Conservation (phyloP, 2,888 invertebrate genomes). For the Lycaena phlaeas region DNA sequence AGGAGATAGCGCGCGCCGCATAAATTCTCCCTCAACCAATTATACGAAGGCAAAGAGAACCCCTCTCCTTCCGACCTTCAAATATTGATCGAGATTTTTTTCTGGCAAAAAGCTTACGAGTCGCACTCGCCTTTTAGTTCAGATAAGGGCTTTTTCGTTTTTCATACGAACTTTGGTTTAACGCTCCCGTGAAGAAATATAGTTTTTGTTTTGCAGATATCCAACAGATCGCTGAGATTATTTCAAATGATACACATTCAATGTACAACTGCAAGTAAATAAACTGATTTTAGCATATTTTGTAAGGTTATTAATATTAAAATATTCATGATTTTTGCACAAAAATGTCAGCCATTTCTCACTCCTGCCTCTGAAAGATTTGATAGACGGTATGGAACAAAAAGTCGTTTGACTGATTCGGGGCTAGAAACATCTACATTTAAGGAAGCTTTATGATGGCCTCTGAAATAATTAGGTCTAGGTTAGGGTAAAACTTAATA, state of each 20-base stretch:
- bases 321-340: too few relatives aligned
- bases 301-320: too few relatives aligned
- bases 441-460: too few relatives aligned
- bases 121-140: conserved; percentile 45
- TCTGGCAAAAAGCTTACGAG: conserved; percentile 39
- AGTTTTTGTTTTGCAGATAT: conserved; percentile 10
- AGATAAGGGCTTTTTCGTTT: conserved; percentile 53
- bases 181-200: conserved; percentile 33
- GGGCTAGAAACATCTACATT: too few relatives aligned
- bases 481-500: too few relatives aligned
- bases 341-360: too few relatives aligned
- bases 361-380: too few relatives aligned
- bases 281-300: too few relatives aligned
- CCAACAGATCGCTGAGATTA: background rate
- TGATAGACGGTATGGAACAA: too few relatives aligned
- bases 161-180: conserved; percentile 34
- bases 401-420: too few relatives aligned
- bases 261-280: background rate
- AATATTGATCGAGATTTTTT: conserved; percentile 65
- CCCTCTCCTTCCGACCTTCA: conserved; percentile 39
- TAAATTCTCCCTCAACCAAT: conserved; percentile 53
- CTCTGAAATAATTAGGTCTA: too few relatives aligned
- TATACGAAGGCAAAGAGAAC: conserved; percentile 38
- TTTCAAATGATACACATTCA: background rate
- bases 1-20: conserved; percentile 41